Evolutionary conservation across 1,140 invertebrate species (phyloP).

Genomic region (Mamestra configurata): DNA sequence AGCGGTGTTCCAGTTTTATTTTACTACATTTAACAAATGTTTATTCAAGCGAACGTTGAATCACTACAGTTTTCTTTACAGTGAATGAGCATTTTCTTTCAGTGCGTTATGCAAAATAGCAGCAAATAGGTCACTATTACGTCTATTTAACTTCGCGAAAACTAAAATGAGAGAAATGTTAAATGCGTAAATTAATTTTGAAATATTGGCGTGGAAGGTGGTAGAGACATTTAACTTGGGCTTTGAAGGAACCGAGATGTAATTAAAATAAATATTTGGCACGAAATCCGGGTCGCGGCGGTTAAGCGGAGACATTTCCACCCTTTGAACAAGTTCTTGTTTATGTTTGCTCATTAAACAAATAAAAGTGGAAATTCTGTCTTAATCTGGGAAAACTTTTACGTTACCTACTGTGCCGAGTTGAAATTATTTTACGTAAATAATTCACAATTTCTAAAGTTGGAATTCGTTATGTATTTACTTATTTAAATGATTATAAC

Average conservation of each 20-base stretch:
- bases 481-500: slow-evolving; percentile 46
- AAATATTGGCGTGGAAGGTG: slow-evolving; percentile 67
- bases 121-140: neutral
- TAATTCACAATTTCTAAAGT: slow-evolving; percentile 52
- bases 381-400: slow-evolving; percentile 73
- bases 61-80: slow-evolving; percentile 34
- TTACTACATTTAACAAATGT: slow-evolving; percentile 43
- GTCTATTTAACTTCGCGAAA: neutral
- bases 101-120: slow-evolving; percentile 8
- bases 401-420: slow-evolving; percentile 54
- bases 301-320: slow-evolving; percentile 82
- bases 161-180: slow-evolving; percentile 21
- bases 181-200: slow-evolving; percentile 65
- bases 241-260: slow-evolving; percentile 76
- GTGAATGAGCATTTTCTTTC: slow-evolving; percentile 23
- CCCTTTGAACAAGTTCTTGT: slow-evolving; percentile 86
- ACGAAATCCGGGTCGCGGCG: slow-evolving; percentile 80
- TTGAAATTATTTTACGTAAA: slow-evolving; percentile 58
- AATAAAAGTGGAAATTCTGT: slow-evolving; percentile 82
- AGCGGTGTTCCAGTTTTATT: slow-evolving; percentile 27
- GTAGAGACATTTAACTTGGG: slow-evolving; percentile 73
- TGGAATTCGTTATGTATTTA: slow-evolving; percentile 42
- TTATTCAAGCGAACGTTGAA: slow-evolving; percentile 21
- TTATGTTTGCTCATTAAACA: slow-evolving; percentile 85
- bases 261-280: slow-evolving; percentile 87